Conservation (phyloP, 2,113 vertebrate genomes). For the Perca flavescens region DNA sequence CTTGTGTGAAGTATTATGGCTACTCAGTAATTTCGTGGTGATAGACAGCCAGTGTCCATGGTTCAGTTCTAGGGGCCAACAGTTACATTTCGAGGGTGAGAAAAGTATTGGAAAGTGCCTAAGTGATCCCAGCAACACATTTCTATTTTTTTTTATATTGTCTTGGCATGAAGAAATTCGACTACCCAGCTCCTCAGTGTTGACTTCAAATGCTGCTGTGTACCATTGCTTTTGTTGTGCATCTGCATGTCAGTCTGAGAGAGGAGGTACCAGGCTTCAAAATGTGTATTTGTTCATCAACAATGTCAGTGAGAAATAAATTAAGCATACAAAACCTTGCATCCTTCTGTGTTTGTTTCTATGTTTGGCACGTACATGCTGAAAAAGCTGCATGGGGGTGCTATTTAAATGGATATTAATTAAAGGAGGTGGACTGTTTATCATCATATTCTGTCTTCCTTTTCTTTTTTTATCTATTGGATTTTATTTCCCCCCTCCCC, state of each 20-base stretch:
- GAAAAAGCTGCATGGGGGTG: neutral
- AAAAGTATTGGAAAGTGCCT: neutral
- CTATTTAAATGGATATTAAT: neutral
- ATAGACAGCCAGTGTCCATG: neutral
- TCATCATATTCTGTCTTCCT: neutral
- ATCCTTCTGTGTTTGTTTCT: neutral
- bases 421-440: neutral
- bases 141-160: constrained; percentile 8
- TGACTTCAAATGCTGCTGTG: constrained; percentile 27
- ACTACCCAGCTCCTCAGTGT: constrained; percentile 15
- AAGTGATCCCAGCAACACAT: neutral
- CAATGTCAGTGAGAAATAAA: constrained; percentile 66
- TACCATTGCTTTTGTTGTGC: constrained; percentile 39
- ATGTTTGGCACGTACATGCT: neutral
- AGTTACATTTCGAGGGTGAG: neutral
- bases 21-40: neutral
- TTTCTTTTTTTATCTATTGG: neutral
- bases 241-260: constrained; percentile 41
- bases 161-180: constrained; percentile 28
- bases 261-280: constrained; percentile 38
- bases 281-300: constrained; percentile 37
- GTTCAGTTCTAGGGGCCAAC: constrained; percentile 9
- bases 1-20: neutral
- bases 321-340: constrained; percentile 36
- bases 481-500: neutral